These are phyloP conservation scores for Drosophila aldrichi DNA, from an alignment of 2,888 invertebrate species.

Conservation along the genomic window DNA sequence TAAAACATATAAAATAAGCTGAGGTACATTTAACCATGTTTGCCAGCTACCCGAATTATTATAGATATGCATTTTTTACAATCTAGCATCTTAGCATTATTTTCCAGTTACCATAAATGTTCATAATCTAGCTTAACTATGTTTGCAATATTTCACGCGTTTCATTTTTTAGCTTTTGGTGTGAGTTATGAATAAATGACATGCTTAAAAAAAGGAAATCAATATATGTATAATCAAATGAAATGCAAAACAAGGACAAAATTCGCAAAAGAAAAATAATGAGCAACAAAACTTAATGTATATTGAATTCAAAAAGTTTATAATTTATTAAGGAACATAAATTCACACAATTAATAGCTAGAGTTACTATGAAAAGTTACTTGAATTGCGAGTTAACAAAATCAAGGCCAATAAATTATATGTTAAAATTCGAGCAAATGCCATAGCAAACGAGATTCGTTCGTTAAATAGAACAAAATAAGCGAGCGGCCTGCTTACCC, in stretches of 20 bases:
- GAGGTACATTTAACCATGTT: background rate
- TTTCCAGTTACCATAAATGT: slow-evolving; percentile 9
- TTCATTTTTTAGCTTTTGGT: background rate
- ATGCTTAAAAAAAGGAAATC: slow-evolving; percentile 37
- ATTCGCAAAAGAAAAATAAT: slow-evolving; percentile 19
- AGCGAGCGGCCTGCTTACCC: slow-evolving; percentile 77
- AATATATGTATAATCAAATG: slow-evolving; percentile 25
- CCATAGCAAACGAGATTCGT: slow-evolving; percentile 44
- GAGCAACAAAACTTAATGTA: slow-evolving; percentile 56
- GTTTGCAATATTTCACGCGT: no score
- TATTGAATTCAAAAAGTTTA: slow-evolving; percentile 50
- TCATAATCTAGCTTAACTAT: background rate
- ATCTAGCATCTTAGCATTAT: background rate
- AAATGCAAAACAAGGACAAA: slow-evolving; percentile 37
- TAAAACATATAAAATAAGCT: background rate
- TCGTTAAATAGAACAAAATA: slow-evolving; percentile 39
- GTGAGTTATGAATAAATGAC: slow-evolving; percentile 31
- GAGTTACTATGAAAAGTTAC: slow-evolving; percentile 55
- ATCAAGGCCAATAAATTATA: slow-evolving; percentile 37
- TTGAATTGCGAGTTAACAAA: slow-evolving; percentile 33
- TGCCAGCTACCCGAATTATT: background rate
- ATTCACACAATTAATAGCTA: slow-evolving; percentile 67
- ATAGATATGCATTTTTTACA: background rate
- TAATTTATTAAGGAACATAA: slow-evolving; percentile 78
- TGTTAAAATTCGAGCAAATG: slow-evolving; percentile 66